Conservation (phyloP, 2,797 vertebrate genomes). For the Sebastes diploproa region DNA sequence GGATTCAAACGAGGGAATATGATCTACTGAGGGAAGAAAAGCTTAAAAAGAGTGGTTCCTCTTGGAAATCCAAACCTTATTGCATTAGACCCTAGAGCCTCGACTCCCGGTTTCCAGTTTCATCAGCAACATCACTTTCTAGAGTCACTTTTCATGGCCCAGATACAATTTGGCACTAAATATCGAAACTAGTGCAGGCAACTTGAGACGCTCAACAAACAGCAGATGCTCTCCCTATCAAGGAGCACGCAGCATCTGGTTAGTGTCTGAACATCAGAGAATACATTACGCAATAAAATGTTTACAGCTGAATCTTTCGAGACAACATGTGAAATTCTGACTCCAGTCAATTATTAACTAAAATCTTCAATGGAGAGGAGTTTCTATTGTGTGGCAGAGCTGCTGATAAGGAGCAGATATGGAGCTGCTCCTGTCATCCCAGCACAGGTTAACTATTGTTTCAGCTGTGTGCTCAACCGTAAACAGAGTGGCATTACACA, state of each 20-base stretch:
- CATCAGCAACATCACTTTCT: slow-evolving; percentile 42
- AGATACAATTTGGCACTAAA: slow-evolving; percentile 60
- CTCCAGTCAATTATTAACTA: slow-evolving; percentile 61
- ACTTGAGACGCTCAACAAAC: slow-evolving; percentile 44
- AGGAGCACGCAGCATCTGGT: slow-evolving; percentile 40
- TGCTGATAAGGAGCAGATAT: slow-evolving; percentile 54
- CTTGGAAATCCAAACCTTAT: slow-evolving; percentile 61
- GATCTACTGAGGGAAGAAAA: slow-evolving; percentile 48
- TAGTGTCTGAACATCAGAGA: neutral
- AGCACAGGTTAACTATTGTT: slow-evolving; percentile 23
- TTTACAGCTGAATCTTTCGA: slow-evolving; percentile 18
- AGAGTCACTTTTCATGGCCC: slow-evolving; percentile 46
- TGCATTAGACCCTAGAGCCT: slow-evolving; percentile 49
- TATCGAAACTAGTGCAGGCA: slow-evolving; percentile 52
- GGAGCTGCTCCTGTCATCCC: slow-evolving; percentile 28
- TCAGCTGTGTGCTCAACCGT: slow-evolving; percentile 29
- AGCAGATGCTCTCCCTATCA: slow-evolving; percentile 56
- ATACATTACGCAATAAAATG: slow-evolving; percentile 22
- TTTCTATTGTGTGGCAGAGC: slow-evolving; percentile 37
- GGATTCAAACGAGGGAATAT: slow-evolving; percentile 59
- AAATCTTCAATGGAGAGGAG: slow-evolving; percentile 15
- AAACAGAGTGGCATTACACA: slow-evolving; percentile 28
- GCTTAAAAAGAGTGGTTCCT: slow-evolving; percentile 15
- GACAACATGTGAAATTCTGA: slow-evolving; percentile 24
- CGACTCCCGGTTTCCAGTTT: slow-evolving; percentile 45